These are phyloP conservation scores for Chaetodon trifasciatus DNA, from an alignment of 2,797 vertebrate genomes.

Conservation along the genomic window DNA sequence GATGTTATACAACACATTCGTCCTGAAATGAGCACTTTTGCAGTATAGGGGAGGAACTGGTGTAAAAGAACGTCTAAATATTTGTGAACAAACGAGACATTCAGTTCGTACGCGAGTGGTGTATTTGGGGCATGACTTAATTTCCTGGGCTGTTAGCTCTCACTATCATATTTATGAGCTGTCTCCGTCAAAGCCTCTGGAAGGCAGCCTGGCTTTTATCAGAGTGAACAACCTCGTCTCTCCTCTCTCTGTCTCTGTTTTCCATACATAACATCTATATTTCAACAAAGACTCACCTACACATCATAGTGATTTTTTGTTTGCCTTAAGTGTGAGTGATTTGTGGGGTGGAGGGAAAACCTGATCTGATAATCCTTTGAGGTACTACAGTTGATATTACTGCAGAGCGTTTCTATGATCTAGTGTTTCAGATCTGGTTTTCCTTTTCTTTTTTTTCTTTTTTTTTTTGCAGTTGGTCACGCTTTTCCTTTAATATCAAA, in stretches of 20 bases:
- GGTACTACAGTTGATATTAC: neutral
- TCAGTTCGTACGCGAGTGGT: conserved; percentile 32
- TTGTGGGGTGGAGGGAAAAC: conserved; percentile 17
- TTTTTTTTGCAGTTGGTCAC: neutral
- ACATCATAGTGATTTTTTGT: conserved; percentile 23
- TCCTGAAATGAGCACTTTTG: conserved; percentile 30
- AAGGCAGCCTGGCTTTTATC: conserved; percentile 71
- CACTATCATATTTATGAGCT: conserved; percentile 66
- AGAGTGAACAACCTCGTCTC: conserved; percentile 35
- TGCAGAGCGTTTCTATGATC: neutral
- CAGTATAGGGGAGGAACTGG: conserved; percentile 1
- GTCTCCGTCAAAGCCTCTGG: conserved; percentile 52
- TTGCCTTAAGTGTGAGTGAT: conserved; percentile 17
- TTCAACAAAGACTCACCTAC: conserved; percentile 32
- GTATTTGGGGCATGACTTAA: conserved; percentile 61
- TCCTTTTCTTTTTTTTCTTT: too few relatives aligned
- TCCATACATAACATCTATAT: conserved; percentile 42
- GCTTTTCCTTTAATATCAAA: conserved; percentile 4
- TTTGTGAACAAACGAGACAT: conserved; percentile 48
- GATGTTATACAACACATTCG: conserved; percentile 13
- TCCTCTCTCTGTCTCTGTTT: conserved; percentile 36
- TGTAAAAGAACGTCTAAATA: conserved; percentile 53
- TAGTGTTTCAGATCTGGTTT: neutral
- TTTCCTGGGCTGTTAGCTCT: conserved; percentile 60
- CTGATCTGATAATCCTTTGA: conserved; percentile 21